Evolutionary conservation across 2,113 vertebrate genomes (phyloP).

Genomic region (Cnemophilus loriae): DNA sequence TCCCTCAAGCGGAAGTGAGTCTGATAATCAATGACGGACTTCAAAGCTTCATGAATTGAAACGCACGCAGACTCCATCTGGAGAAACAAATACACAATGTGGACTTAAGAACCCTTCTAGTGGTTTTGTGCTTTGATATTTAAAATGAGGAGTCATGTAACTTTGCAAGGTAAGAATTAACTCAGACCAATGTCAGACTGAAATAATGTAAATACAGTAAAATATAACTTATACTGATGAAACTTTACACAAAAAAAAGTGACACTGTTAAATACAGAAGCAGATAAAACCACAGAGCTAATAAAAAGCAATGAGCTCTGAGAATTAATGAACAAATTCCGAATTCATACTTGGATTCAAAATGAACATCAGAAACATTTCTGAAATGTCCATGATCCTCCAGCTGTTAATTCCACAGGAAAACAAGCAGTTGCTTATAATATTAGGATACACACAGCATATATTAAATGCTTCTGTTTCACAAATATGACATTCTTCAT

Average conservation of each 20-base stretch:
- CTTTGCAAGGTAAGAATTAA: neutral
- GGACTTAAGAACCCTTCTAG: neutral
- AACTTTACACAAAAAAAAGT: neutral
- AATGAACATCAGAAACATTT: neutral
- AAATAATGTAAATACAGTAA: neutral
- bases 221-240: neutral
- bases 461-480: neutral
- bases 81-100: neutral
- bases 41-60: conserved; percentile 96
- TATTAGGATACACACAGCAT: neutral
- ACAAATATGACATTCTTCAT: neutral
- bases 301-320: neutral
- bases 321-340: neutral
- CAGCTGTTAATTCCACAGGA: neutral
- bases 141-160: neutral
- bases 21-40: conserved; percentile 96
- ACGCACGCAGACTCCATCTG: conserved; percentile 99
- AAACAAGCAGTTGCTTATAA: neutral
- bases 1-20: conserved; percentile 95
- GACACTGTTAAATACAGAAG: neutral
- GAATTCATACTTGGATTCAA: neutral
- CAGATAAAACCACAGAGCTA: neutral
- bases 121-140: neutral
- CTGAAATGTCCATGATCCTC: neutral
- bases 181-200: neutral